Evolutionary conservation across 2,888 invertebrate species (phyloP), one percentile per base, ranked within the genome.

Genomic region (Cephus runcator): DNA sequence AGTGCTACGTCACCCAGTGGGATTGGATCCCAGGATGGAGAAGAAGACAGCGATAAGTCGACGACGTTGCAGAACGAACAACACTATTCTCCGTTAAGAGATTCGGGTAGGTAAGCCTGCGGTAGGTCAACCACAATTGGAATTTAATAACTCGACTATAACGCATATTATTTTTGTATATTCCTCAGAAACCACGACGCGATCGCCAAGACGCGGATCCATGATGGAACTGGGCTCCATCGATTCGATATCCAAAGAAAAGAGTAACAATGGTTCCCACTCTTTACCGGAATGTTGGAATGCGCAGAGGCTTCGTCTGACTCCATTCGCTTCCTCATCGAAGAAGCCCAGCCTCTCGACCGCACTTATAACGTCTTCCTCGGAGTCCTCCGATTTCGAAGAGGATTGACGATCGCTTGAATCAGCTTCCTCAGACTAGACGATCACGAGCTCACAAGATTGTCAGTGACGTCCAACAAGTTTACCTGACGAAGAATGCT

Each of bases 181-280:
- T 2, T 23, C 23, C 40, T 40, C 4, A 56, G 56, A 56, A 56
- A 23, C 56, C 2, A 3, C 23, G 23, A 92, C 95, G 74, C 93
- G 95, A 33, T 95, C 95, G 88, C 94, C 94, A 82, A 93, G 96
- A 86, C 93, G 96, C 85, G 96, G 96, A 83, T 97, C 97, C 76
- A 96, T 97, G 96, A 93, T 97, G 90, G 97, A 97, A 90, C 93
- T 97, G 76, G 95, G 95, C 88, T 83, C 83, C 36, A 80, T 79
- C 69, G 87, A 83, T 83, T 79, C 85, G 75, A 81, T 81, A 34
- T 81, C 82, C 73, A 87, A 84, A 82, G 91, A 92, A 9, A 85
- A 81, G 73, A 82, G 78, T 34, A 79, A 82, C 75, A 80, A 79
- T 79, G 89, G 88, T 56, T 88, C 90, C 31, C 88, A 89, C 77